A percentile compares a stretch with the other conserved stretches of the same genome.
Evolutionary conservation across 92 coral and sea anemone species (phyloP).

Genomic region (Epizoanthus fatuus): DNA sequence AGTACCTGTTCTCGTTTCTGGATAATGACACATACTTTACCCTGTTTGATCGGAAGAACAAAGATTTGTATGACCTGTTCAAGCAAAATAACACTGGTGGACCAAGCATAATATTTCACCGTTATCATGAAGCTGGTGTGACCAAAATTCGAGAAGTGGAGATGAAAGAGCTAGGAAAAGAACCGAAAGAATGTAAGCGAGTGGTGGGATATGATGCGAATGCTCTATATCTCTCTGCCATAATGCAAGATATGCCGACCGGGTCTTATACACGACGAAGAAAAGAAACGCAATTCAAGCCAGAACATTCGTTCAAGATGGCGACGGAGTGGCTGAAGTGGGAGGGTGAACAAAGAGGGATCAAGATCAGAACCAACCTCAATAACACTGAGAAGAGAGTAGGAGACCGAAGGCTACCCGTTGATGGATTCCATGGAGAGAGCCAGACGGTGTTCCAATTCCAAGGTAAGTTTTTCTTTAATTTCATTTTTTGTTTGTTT

Average conservation of each 20-base stretch:
- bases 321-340: too few species aligned
- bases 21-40: too few species aligned
- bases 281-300: conserved; percentile 48
- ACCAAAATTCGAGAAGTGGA: conserved; percentile 20
- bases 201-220: conserved; percentile 59
- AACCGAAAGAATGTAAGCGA: conserved; percentile 8
- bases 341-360: too few species aligned
- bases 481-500: neutral
- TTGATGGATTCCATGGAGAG: conserved; percentile 22
- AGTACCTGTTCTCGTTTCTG: too few species aligned
- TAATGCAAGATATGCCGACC: neutral
- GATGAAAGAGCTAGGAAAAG: conserved; percentile 37
- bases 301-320: neutral
- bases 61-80: too few species aligned
- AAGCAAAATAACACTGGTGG: too few species aligned
- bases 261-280: neutral
- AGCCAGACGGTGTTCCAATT: conserved; percentile 8
- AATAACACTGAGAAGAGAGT: too few species aligned
- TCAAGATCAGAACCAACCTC: too few species aligned
- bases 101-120: too few species aligned
- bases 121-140: too few species aligned
- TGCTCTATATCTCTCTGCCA: conserved; percentile 52
- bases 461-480: conserved; percentile 12
- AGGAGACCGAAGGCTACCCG: conserved; percentile 31
- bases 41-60: too few species aligned